phyloP scores from a whole-genome alignment of 1,140 invertebrate genomes.

The Hetaerina americana region DNA sequence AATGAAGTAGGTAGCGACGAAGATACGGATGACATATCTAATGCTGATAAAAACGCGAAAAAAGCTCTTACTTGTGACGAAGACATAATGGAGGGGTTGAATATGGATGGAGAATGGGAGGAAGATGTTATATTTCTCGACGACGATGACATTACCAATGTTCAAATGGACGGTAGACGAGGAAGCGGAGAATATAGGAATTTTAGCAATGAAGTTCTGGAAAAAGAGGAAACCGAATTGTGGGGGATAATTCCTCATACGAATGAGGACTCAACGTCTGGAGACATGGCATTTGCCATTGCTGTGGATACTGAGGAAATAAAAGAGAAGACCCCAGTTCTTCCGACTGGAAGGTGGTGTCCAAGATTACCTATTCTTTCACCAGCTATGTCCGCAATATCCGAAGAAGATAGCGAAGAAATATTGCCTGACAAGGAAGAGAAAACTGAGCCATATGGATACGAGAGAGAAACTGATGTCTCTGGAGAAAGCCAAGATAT shows the following conservation, averaged over 20 bases:
- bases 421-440: neutral
- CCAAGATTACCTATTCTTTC: neutral
- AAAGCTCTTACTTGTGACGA: too few relatives aligned
- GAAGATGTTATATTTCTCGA: neutral
- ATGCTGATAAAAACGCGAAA: too few relatives aligned
- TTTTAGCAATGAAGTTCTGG: neutral
- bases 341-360: neutral
- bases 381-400: neutral
- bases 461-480: neutral
- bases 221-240: neutral
- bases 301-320: too few relatives aligned
- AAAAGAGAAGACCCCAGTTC: neutral
- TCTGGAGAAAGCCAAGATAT: too few relatives aligned
- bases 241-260: neutral
- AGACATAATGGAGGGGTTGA: neutral
- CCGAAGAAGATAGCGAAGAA: neutral
- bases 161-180: too few relatives aligned
- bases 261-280: too few relatives aligned
- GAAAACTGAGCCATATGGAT: neutral
- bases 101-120: neutral
- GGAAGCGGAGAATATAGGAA: neutral
- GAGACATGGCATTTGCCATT: too few relatives aligned
- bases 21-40: too few relatives aligned
- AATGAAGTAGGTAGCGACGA: neutral
- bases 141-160: neutral